Evolutionary conservation across 2,113 vertebrate species (phyloP).

Genomic region (Muscicapa adusta): DNA sequence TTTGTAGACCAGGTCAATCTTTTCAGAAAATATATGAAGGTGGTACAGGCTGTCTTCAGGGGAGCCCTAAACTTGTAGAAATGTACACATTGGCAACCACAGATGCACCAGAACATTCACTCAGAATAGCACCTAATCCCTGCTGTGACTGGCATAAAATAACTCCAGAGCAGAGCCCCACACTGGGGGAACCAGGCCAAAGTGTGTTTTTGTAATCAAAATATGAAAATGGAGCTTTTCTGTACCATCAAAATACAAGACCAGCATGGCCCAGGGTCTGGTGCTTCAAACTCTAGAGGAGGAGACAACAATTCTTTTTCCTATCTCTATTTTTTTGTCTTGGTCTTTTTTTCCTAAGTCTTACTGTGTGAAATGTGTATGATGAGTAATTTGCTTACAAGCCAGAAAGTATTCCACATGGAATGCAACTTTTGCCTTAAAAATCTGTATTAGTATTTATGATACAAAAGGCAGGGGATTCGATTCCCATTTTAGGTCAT

Average conservation of each 20-base stretch:
- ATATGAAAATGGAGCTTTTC: background rate
- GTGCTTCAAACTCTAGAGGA: background rate
- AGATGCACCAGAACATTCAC: background rate
- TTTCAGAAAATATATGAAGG: background rate
- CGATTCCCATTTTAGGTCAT: background rate
- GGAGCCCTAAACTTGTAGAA: background rate
- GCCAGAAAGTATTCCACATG: background rate
- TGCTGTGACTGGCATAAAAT: background rate
- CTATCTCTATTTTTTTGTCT: background rate
- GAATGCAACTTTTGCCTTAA: background rate
- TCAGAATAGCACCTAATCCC: background rate
- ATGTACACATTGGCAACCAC: fast-evolving
- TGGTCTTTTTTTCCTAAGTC: background rate
- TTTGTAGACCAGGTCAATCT: background rate
- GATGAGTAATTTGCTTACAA: background rate
- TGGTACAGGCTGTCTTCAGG: background rate
- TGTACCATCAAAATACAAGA: background rate
- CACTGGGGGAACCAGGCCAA: background rate
- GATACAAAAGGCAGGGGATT: background rate
- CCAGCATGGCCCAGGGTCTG: background rate
- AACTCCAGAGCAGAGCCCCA: background rate
- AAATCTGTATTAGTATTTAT: background rate
- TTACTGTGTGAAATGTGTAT: background rate
- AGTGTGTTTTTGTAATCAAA: background rate
- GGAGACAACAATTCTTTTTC: background rate